These are phyloP conservation scores for Pherbina coryleti DNA, from an alignment of 2,888 invertebrate species.

Conservation along the genomic window DNA sequence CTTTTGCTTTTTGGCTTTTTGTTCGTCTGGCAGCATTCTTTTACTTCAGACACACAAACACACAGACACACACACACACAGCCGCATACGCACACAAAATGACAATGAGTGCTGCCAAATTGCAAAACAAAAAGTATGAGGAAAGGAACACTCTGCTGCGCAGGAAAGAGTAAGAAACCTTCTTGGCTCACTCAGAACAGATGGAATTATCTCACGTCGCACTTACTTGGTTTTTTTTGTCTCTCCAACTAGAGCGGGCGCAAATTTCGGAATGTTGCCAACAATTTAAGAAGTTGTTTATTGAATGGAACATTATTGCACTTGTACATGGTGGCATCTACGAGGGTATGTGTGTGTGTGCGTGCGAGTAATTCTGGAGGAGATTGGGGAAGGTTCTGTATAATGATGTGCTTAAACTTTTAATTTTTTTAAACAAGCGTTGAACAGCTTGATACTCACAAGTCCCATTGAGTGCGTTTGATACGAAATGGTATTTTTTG, in stretches of 20 bases:
- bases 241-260: slow-evolving; percentile 45
- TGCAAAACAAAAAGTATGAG: slow-evolving; percentile 30
- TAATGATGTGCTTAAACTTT: not conserved
- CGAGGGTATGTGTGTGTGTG: slow-evolving; percentile 32
- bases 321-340: slow-evolving; percentile 48
- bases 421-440: not conserved
- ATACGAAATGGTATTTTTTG: no score
- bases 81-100: slow-evolving; percentile 60
- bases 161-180: not conserved
- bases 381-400: no score
- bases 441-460: no score
- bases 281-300: slow-evolving; percentile 53
- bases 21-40: slow-evolving; percentile 19
- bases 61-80: not conserved
- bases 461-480: no score
- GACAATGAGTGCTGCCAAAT: slow-evolving; percentile 65
- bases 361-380: not conserved
- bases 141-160: not conserved
- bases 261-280: slow-evolving; percentile 54
- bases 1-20: slow-evolving; percentile 55
- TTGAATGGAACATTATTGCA: slow-evolving; percentile 43
- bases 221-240: slow-evolving; percentile 41
- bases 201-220: slow-evolving; percentile 56
- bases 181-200: slow-evolving; percentile 43
- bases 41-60: not conserved